Base-by-base conservation (phyloP, 1,140 invertebrate species). In the Trissolcus basalis region DNA sequence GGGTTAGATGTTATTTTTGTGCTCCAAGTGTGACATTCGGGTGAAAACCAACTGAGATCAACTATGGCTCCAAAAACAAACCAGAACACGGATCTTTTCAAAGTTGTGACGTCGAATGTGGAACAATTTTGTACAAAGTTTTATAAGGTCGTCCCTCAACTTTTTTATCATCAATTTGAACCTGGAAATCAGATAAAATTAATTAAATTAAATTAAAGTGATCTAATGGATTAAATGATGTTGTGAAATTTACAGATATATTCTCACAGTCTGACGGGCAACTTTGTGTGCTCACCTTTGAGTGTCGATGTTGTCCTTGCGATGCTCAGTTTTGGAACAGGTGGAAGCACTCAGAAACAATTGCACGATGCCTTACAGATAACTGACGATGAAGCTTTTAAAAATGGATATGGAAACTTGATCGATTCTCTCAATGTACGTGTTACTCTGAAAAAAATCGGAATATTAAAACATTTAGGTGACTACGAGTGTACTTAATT, bases 361-460 rank as follows among this genome's bases (percentile, higher is more conserved):
- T 77, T 83, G 63, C 39, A 61, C 0, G 15, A 63, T 0, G 44
- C 35, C 2, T 50, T 83, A 0, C 53, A 49, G 45, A 60, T 81
- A 41, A 33, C 15, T 5, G 44, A 58, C 8, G 68, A 79, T 5
- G 13, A 47, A 8, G 5, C 45, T n/a, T 56, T 35, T 8, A 51
- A 74, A 58, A 44, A 44, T 45, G 79, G 77, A 41, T 80, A 73
- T 33, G 39, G 59, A 15, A 47, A 55, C 4, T 50, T 81, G 15
- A 73, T 81, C n/a, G 15, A 74, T 11, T 45, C 11, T 44, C 12
- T 82, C 12, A 73, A 79, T 15, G 81, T 81, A 73, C 80, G 56
- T 61, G n/a, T 54, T 33, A 47, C 5, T 54, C 49, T 69, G 39
- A 39, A 69, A 54, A 2, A 11, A 49, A 49, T 27, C 4, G n/a